phyloP scores from a whole-genome alignment of 1,140 invertebrate genomes.

The Drosophila grimshawi region DNA sequence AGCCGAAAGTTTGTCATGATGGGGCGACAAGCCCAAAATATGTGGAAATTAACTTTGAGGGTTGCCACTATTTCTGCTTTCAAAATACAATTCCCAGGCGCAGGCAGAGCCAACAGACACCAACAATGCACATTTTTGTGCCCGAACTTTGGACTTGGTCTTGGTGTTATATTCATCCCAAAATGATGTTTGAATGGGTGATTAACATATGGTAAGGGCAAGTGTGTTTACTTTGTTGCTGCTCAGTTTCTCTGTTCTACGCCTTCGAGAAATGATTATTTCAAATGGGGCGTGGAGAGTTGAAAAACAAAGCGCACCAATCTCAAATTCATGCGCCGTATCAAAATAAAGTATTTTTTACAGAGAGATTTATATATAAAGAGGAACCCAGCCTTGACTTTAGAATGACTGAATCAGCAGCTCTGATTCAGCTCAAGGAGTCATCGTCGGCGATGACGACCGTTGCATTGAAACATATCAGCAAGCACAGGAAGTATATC shows the following conservation, averaged over 20 bases:
- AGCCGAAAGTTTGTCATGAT: slow-evolving; percentile 28
- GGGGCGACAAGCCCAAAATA: slow-evolving; percentile 22
- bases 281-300: slow-evolving; percentile 9
- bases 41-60: slow-evolving; percentile 46
- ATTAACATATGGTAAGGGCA: slow-evolving; percentile 65
- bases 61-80: slow-evolving; percentile 65
- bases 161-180: slow-evolving; percentile 63
- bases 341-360: background rate
- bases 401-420: slow-evolving; percentile 1
- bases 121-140: slow-evolving; percentile 40
- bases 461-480: slow-evolving; percentile 30
- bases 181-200: slow-evolving; percentile 66
- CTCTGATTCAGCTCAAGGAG: slow-evolving; percentile 32
- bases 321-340: slow-evolving; percentile 2
- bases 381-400: background rate
- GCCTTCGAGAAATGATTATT: slow-evolving; percentile 8
- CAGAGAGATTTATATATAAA: background rate
- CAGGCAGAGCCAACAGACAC: slow-evolving; percentile 1
- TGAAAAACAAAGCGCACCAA: slow-evolving; percentile 7
- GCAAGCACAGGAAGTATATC: slow-evolving; percentile 52
- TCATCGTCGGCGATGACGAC: slow-evolving; percentile 20
- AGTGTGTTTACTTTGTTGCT: slow-evolving; percentile 14
- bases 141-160: slow-evolving; percentile 5
- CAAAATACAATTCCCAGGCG: slow-evolving; percentile 52
- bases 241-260: background rate